Evolutionary conservation across 2,113 vertebrate genomes (phyloP), one percentile per base, ranked within the genome.

Genomic region (Panthera leo): DNA sequence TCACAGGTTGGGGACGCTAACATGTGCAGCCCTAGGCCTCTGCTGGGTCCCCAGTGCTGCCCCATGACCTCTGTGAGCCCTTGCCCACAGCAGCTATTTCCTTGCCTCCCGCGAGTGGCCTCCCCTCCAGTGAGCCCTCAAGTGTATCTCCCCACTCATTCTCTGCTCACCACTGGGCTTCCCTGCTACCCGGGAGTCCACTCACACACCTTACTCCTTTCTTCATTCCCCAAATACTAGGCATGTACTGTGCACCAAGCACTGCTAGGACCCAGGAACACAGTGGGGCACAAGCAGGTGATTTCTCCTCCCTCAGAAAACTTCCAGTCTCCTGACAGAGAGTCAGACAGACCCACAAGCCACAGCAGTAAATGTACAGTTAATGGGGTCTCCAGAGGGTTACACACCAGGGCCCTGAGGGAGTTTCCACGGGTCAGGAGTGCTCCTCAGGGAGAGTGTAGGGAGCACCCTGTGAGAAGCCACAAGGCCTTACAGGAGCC

Each of bases 181-280:
- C 34, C 67, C 55, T 9, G 15, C 48, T 27, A 4, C 75, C 53
- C 27, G 0, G 25, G 5, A 29, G 27, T 61, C 10, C 1, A 2
- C 21, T 78, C 27, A 29, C 0, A 13, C 7, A 3, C 13, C 16
- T 45, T 3, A 0, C 18, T 14, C 25, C 0, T 2, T 42, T 65
- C 3, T 65, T 88, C 65, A 4, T 29, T 75, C 67, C 9, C 10
- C 67, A 45, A 19, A 75, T 79, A 29, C 42, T 8, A 1, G 42
- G 39, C 36, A 27, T 0, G 0, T 2, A 2, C 63, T n/a, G 2
- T 19, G 3, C 15, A 7, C 53, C 51, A 4, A 31, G 48, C 27
- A 78, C n/a, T 16, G 39, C 71, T 73, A 8, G 23, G 29, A 12
- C 5, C 61, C 7, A 8, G 67, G 31, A 84, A 15, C 18, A 29